These are phyloP conservation scores for Anolis sagrei DNA, from an alignment of 2,113 vertebrate species.

Conservation along the genomic window DNA sequence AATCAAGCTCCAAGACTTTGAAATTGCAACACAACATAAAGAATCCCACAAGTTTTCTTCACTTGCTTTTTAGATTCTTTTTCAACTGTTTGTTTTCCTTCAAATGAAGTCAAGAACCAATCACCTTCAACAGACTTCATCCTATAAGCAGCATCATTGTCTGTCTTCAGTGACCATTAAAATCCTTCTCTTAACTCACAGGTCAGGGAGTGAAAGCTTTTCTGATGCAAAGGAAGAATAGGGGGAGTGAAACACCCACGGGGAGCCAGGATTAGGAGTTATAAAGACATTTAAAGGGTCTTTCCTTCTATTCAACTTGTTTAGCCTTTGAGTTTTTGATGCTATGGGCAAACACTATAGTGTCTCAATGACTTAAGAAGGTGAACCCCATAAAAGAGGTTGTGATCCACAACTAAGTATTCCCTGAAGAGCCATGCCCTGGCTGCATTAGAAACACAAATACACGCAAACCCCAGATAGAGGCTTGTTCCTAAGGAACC, in stretches of 20 bases:
- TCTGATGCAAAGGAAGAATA: constrained; percentile 88
- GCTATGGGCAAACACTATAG: constrained; percentile 87
- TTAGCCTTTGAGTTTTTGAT: constrained; percentile 86
- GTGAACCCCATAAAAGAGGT: constrained; percentile 95
- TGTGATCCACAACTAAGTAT: constrained; percentile 84
- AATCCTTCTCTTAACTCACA: constrained; percentile 85
- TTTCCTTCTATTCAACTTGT: constrained; percentile 88
- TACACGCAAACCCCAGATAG: constrained; percentile 78
- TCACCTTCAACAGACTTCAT: constrained; percentile 86
- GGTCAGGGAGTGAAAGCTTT: constrained; percentile 82
- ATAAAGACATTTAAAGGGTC: constrained; percentile 92
- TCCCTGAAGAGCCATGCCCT: constrained; percentile 83
- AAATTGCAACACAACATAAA: constrained; percentile 54
- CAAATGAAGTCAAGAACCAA: constrained; percentile 83
- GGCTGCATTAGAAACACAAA: constrained; percentile 81
- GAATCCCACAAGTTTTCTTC: constrained; percentile 52
- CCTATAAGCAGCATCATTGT: constrained; percentile 84
- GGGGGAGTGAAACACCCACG: constrained; percentile 71
- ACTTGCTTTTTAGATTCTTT: constrained; percentile 64
- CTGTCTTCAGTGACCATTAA: constrained; percentile 89
- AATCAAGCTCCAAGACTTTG: constrained; percentile 47
- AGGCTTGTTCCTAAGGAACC: constrained; percentile 86
- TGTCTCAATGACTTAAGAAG: constrained; percentile 86
- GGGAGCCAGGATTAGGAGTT: constrained; percentile 89
- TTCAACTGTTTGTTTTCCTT: constrained; percentile 80